Evolutionary conservation across 2,797 vertebrate species (phyloP), one percentile per base, ranked within the genome.

Genomic region (Eulemur mongoz): DNA sequence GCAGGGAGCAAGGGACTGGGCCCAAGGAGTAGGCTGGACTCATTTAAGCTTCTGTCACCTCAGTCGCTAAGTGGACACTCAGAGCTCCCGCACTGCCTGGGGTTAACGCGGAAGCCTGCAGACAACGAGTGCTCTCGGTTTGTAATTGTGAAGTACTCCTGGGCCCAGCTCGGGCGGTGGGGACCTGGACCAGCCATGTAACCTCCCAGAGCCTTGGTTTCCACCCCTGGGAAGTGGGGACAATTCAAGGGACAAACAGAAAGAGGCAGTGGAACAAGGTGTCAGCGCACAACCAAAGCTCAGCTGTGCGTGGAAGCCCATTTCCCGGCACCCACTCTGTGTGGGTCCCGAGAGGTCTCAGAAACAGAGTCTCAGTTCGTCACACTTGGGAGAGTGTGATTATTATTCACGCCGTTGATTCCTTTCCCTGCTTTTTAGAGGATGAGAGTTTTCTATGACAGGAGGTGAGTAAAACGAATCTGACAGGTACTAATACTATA

Each of bases 401-500:
- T 72, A 17, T 65, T 69, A 48, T 40, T 45, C 6, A 45, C 14
- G n/a, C 18, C 4, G 0, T 73, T n/a, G 48, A 20, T 80, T 94
- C 30, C 7, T 57, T 32, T 59, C 48, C 67, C 20, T 82, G 9
- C 32, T 38, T 61, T 54, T 32, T 18, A 85, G 30, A 30, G 5
- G 10, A 4, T 65, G 65, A 25, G 7, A 4, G n/a, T 11, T 67
- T 59, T 89, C 54, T 86, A 20, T 23, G n/a, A 5, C 30, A 1
- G n/a, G 54, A 86, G 40, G 40, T 22, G 20, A 92, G 17, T 73
- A 67, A 70, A 75, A 84, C 40, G 35, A 32, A 54, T 78, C 81
- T 91, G 43, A 76, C 73, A 89, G 52, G 32, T 75, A 72, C 52
- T 90, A 50, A 84, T 84, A 61, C 73, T 82, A 27, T 57, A 63